Evolutionary conservation across 2,888 invertebrate species (phyloP), one percentile per base, ranked within the genome.

Genomic region (Petrophora chlorosata): DNA sequence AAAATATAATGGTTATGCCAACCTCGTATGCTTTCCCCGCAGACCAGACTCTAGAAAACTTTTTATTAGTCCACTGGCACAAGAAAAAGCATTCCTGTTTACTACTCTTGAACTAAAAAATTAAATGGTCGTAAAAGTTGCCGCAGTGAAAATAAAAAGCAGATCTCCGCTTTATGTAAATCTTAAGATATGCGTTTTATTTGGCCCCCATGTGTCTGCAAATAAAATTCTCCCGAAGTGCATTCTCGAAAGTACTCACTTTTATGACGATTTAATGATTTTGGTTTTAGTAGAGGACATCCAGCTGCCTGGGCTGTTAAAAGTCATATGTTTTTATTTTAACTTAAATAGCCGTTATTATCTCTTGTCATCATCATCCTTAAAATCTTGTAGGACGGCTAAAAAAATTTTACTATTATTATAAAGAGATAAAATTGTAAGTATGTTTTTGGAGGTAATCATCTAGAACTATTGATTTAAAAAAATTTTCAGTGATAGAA

Each of bases 41-140:
- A 25, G 3, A 25, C 23, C 3, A 25, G 3, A 25, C 4, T 0
- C 10, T 10, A 10, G 9, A 10, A 25, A 9, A 14, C 14, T 9
- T 48, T 41, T 44, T 40, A 40, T 39, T 32, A 26, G 23, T 35
- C 19, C 35, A 8, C 9, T 10, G 33, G 17, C 25, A 30, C 13
- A 30, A 3, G 10, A 10, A 39, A 22, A 17, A 8, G 26, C 16
- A 39, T 17, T 41, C 33, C n/a, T 22, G 12, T 51, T 41, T 28
- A 45, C 19, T 30, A 32, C 29, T 46, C 29, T 35, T 2, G 13
- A 42, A 38, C 29, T 50, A 34, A 46, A 52, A 43, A 29, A 39
- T 46, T 52, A 35, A 47, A 43, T 39, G 22, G 14, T 28, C 34
- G 32, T 47, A 39, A 52, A 52, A 41, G 26, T 38, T 46, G 15